Conservation (phyloP, 2,113 vertebrate species). For the Penelope pileata region DNA sequence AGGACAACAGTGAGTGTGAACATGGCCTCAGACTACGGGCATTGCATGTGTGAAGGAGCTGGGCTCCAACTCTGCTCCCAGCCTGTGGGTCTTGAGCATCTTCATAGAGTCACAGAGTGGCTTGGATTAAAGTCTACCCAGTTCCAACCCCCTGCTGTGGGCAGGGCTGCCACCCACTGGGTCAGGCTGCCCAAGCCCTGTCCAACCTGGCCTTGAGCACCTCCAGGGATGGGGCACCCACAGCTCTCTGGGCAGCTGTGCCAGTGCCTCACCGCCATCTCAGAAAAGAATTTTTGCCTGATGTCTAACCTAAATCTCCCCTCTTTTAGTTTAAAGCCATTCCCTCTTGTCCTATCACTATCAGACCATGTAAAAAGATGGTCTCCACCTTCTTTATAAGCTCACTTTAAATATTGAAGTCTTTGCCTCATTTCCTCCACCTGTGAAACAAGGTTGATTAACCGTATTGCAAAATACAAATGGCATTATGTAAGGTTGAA, state of each 20-base stretch:
- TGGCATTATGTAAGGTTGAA: background rate
- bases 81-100: rapidly evolving
- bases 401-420: background rate
- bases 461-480: background rate
- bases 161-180: no score
- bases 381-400: background rate
- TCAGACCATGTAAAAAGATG: background rate
- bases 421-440: background rate
- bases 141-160: background rate
- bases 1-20: background rate
- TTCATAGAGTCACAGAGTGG: background rate
- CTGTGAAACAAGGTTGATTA: background rate
- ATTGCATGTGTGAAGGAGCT: background rate
- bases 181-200: background rate
- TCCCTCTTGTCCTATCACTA: background rate
- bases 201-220: background rate
- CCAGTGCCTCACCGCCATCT: background rate
- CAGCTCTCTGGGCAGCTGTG: background rate
- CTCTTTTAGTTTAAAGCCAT: background rate
- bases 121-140: background rate
- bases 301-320: background rate
- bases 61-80: background rate
- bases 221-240: background rate
- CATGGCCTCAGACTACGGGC: background rate
- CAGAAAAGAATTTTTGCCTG: background rate